These are phyloP conservation scores for Coccyzus lansbergi DNA, from an alignment of 2,797 vertebrate genomes.

Conservation along the genomic window DNA sequence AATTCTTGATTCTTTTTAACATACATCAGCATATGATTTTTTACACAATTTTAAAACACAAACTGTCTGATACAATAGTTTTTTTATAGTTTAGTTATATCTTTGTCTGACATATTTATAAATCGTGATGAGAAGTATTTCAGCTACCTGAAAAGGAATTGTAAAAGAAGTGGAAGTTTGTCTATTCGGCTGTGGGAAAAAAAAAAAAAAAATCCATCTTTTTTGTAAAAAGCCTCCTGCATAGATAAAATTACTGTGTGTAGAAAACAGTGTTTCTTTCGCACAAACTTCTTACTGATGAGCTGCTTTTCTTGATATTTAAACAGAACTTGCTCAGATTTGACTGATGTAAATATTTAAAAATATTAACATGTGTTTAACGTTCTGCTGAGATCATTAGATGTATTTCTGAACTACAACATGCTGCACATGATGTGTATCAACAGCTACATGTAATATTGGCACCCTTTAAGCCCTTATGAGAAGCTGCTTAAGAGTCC, in stretches of 20 bases:
- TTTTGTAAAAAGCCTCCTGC: not conserved
- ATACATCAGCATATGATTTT: not conserved
- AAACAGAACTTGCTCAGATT: not conserved
- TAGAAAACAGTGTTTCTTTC: not conserved
- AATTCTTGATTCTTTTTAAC: not conserved
- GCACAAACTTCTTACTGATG: not conserved
- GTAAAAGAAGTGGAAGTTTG: constrained; percentile 42
- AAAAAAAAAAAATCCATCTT: constrained; percentile 26
- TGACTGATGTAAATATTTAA: not conserved
- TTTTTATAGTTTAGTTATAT: constrained; percentile 20
- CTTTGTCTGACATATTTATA: constrained; percentile 44
- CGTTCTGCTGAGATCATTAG: not conserved
- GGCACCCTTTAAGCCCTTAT: not conserved
- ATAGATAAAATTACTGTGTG: not conserved
- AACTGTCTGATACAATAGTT: not conserved
- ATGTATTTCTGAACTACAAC: not conserved
- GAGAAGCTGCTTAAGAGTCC: not conserved
- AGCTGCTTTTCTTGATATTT: not conserved
- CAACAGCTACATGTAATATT: not conserved
- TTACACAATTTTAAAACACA: constrained; percentile 2
- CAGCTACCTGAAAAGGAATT: constrained; percentile 41
- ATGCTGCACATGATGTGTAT: not conserved
- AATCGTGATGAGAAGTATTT: constrained; percentile 51
- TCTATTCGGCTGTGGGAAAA: not conserved
- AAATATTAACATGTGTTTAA: not conserved